phyloP scores from a whole-genome alignment of 2,797 vertebrate species.

The Scleropages formosus region DNA sequence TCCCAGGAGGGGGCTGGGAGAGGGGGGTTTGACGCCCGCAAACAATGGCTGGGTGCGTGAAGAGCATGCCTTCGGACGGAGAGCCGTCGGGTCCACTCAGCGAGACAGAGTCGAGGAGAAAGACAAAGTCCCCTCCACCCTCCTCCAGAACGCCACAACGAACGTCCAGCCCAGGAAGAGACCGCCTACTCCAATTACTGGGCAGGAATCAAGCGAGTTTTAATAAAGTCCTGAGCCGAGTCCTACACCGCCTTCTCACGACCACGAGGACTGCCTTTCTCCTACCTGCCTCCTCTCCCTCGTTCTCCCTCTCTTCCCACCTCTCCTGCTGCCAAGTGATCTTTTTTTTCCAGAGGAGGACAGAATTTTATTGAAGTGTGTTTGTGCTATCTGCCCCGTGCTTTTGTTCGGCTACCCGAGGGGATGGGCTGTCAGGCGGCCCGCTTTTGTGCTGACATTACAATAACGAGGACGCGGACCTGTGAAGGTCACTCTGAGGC shows the following conservation, averaged over 20 bases:
- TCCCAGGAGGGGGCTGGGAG: constrained; percentile 17
- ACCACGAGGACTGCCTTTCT: constrained; percentile 22
- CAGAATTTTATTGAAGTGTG: constrained; percentile 48
- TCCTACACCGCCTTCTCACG: not conserved
- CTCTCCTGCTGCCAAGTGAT: constrained; percentile 32
- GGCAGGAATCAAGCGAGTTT: constrained; percentile 56
- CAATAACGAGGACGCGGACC: constrained; percentile 37
- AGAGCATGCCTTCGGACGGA: constrained; percentile 44
- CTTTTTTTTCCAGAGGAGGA: constrained; percentile 40
- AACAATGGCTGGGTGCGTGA: constrained; percentile 47
- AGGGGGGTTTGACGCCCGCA: constrained; percentile 44
- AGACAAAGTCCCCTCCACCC: constrained; percentile 39
- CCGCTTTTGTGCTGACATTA: constrained; percentile 40
- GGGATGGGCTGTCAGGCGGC: constrained; percentile 57
- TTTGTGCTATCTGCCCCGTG: constrained; percentile 69
- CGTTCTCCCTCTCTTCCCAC: constrained; percentile 20
- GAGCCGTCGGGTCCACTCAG: constrained; percentile 41
- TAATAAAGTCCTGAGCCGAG: not conserved
- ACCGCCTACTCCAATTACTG: constrained; percentile 41
- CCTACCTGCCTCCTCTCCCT: constrained; percentile 24
- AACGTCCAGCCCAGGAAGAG: constrained; percentile 56
- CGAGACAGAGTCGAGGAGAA: constrained; percentile 44
- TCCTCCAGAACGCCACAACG: constrained; percentile 20
- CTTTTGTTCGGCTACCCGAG: constrained; percentile 68
- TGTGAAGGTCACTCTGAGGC: constrained; percentile 43